phyloP scores from a whole-genome alignment of 2,113 vertebrate genomes.

The Mastomys natalensis region DNA sequence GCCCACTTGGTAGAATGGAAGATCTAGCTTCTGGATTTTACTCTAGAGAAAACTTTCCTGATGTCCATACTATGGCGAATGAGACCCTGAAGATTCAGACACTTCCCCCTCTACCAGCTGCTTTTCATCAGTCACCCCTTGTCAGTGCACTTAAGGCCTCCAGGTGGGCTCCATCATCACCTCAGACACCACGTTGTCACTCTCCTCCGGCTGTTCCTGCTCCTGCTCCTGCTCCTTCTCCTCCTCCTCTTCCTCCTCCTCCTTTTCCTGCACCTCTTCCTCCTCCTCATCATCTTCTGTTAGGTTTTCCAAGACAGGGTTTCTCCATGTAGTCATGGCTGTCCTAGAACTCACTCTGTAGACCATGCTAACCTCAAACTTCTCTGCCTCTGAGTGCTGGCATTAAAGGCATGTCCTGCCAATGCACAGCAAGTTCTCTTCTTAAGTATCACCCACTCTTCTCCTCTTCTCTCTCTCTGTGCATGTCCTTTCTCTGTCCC shows the following conservation, averaged over 20 bases:
- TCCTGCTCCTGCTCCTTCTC: background rate
- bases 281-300: background rate
- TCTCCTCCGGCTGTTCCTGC: background rate
- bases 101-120: background rate
- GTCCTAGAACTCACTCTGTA: background rate
- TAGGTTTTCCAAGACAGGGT: background rate
- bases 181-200: background rate
- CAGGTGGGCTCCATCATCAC: background rate
- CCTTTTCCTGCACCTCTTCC: background rate
- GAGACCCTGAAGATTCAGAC: background rate
- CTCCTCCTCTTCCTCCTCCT: too few relatives aligned
- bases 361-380: background rate
- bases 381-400: background rate
- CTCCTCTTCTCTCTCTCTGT: too few relatives aligned
- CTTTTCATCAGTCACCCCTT: background rate
- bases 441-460: background rate
- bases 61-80: background rate
- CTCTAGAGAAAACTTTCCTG: background rate
- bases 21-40: background rate
- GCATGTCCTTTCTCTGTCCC: too few relatives aligned
- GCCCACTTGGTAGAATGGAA: background rate
- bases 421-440: background rate
- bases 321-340: background rate
- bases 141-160: background rate
- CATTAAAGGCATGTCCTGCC: background rate